A percentile compares a stretch with the other conserved stretches of the same genome.
Evolutionary conservation across 2,888 invertebrate genomes (phyloP).

Genomic region (Calliopum simillimum): DNA sequence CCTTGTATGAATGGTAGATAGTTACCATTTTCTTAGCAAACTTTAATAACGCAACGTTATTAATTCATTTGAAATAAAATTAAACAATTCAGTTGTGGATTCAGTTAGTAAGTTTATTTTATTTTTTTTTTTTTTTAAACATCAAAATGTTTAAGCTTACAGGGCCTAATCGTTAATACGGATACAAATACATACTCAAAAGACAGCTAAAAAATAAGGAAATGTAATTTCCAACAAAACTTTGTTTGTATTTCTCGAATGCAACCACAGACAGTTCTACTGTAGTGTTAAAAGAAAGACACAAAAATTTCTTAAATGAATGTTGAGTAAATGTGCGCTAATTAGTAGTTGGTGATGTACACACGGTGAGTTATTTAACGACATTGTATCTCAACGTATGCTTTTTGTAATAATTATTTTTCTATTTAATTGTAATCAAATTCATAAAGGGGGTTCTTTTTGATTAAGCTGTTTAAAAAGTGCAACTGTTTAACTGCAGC

Average conservation of each 20-base stretch:
- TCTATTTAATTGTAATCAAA: not conserved
- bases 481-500: slow-evolving; percentile 85
- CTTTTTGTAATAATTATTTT: not conserved
- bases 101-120: not conserved
- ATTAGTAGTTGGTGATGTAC: not conserved
- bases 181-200: slow-evolving; percentile 9
- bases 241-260: slow-evolving; percentile 16
- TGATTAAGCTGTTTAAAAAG: too few species aligned
- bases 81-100: too few species aligned
- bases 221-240: slow-evolving; percentile 14
- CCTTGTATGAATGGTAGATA: too few species aligned
- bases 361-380: slow-evolving; percentile 1
- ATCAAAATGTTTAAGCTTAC: slow-evolving; percentile 23
- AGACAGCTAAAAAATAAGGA: not conserved
- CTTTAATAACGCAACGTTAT: too few species aligned
- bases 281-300: not conserved
- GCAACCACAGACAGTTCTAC: slow-evolving; percentile 8
- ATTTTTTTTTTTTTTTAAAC: slow-evolving; percentile 24
- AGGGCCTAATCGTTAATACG: slow-evolving; percentile 10
- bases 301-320: not conserved
- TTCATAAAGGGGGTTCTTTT: not conserved
- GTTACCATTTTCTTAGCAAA: too few species aligned
- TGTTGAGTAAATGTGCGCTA: not conserved
- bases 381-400: slow-evolving; percentile 13
- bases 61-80: too few species aligned